phyloP scores from a whole-genome alignment of 1,140 invertebrate species.

The Drosophila ficusphila region DNA sequence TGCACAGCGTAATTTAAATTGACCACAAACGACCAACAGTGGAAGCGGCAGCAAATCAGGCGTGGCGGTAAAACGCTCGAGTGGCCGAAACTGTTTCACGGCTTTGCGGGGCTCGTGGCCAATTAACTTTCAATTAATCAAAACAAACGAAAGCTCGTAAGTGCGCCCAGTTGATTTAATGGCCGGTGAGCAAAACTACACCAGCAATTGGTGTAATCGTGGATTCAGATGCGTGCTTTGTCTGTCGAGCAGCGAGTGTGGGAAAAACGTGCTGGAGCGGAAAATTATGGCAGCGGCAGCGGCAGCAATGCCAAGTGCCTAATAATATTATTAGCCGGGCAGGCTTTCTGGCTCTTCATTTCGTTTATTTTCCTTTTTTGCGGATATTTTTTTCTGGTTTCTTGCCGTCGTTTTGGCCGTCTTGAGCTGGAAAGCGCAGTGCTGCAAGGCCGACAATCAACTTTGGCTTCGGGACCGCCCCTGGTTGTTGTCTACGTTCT shows the following conservation, averaged over 20 bases:
- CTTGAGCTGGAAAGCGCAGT: slow-evolving; percentile 50
- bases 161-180: slow-evolving; percentile 54
- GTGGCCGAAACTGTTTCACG: slow-evolving; percentile 51
- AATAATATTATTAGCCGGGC: slow-evolving; percentile 56
- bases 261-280: slow-evolving; percentile 71
- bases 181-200: slow-evolving; percentile 37
- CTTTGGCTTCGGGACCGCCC: slow-evolving; percentile 38
- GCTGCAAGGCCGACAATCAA: slow-evolving; percentile 66
- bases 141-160: slow-evolving; percentile 45
- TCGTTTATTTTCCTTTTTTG: slow-evolving; percentile 17
- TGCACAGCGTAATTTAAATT: slow-evolving; percentile 28
- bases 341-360: neutral
- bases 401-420: neutral
- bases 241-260: slow-evolving; percentile 47
- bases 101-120: slow-evolving; percentile 43
- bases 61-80: slow-evolving; percentile 50
- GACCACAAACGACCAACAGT: slow-evolving; percentile 9
- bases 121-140: slow-evolving; percentile 80
- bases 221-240: slow-evolving; percentile 57
- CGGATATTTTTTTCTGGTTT: slow-evolving; percentile 9
- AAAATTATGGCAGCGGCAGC: slow-evolving; percentile 55
- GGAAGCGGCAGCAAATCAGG: slow-evolving; percentile 43
- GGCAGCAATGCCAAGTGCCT: slow-evolving; percentile 38
- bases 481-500: slow-evolving; percentile 59
- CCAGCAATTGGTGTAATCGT: slow-evolving; percentile 62